Base-by-base conservation (phyloP, 2,888 invertebrate species). In the Lagria hirta region DNA sequence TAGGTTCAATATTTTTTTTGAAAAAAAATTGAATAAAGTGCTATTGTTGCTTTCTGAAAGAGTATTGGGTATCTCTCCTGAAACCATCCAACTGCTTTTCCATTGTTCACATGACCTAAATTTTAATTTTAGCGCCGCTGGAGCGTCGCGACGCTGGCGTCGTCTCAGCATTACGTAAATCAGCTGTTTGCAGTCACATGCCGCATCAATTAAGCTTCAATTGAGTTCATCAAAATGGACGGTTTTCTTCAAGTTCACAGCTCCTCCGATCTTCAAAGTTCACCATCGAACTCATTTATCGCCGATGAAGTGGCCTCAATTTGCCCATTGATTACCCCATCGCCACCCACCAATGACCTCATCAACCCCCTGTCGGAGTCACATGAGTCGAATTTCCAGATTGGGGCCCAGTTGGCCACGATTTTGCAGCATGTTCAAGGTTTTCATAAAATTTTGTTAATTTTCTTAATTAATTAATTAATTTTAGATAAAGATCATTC, bases 261-360 rank as follows among this genome's bases (percentile, higher is more conserved):
- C 14, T 30, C 51, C 50, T 54, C 52, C 15, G 62, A 57, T 44
- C 48, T 66, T 21, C 62, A 67, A 10, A 57, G 54, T n/a, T 70
- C 71, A 0, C 67, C 69, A 4, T 64, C 68, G 10, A 70, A 65
- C 55, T 64, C 69, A 2, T 71, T 68, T 51, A 52, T 70, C 22
- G 65, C 69, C 2, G 72, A 72, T 38, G 73, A 73, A 42, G 66
- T 70, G 3, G 69, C 70, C 3, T 72, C 73, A 7, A 71, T 70
- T 18, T 73, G 73, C 49, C 72, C 73, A 2, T 47, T 73, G 41
- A 67, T 73, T 30, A 72, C 72, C 10, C 73, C 73, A 1, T 73
- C 73, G 6, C 73, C 73, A 1, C 72, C 73, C 0, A 72, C 73
- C 15, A 73, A 72, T 48, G 72, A 68, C 45, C 50, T 72, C 30